Conservation (phyloP, 2,888 invertebrate species). For the Unio delphinus region DNA sequence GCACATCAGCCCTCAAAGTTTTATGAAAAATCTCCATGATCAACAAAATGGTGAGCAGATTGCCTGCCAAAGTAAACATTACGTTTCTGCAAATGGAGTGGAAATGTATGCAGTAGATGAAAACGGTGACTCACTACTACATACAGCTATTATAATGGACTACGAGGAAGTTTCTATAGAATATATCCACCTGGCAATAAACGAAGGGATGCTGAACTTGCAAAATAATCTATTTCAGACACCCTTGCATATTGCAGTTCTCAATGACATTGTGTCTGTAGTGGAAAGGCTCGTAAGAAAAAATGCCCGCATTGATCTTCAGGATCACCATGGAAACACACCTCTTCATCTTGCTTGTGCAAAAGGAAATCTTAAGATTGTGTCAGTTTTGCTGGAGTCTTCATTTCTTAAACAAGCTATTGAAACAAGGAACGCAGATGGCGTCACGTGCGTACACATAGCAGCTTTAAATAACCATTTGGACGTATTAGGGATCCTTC, state of each 20-base stretch:
- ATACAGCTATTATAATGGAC: slow-evolving; percentile 9
- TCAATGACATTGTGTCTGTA: slow-evolving; percentile 15
- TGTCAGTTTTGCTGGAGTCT: slow-evolving; percentile 12
- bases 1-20: no score
- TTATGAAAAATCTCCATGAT: no score
- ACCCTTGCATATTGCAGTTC: slow-evolving; percentile 23
- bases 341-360: slow-evolving; percentile 30
- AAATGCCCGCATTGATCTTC: slow-evolving; percentile 17
- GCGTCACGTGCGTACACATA: slow-evolving; percentile 22
- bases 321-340: slow-evolving; percentile 27
- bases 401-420: slow-evolving; percentile 25
- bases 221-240: slow-evolving; percentile 21
- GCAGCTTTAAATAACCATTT: slow-evolving; percentile 13
- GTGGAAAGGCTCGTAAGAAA: slow-evolving; percentile 15
- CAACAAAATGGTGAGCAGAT: no score
- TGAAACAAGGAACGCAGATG: slow-evolving; percentile 19
- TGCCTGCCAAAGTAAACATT: no score
- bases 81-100: no score
- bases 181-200: slow-evolving; percentile 6
- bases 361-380: slow-evolving; percentile 7
- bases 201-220: slow-evolving; percentile 5
- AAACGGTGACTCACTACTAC: slow-evolving; percentile 15
- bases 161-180: slow-evolving; percentile 1
- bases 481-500: slow-evolving; percentile 16
- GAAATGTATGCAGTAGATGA: slow-evolving; percentile 5